Percentiles rank a stretch among this genome's conserved stretches.
Evolutionary conservation across 2,888 invertebrate genomes (phyloP).

Genomic region (Abrostola triplasia): DNA sequence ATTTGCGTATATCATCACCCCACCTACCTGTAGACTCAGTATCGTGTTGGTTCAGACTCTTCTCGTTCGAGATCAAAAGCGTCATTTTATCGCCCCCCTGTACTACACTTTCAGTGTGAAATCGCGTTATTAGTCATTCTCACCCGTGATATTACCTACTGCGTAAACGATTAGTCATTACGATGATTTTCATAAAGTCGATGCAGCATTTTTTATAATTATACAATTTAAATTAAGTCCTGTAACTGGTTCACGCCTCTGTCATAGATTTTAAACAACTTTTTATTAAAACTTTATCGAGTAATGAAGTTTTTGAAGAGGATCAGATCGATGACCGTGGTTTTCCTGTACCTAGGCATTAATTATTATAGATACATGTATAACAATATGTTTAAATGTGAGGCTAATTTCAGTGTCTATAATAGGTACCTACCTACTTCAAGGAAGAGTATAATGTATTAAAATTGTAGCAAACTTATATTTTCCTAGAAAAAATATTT

Average conservation of each 20-base stretch:
- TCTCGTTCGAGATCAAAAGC: conserved; percentile 13
- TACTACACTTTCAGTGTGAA: conserved; percentile 21
- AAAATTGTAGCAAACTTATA: no score
- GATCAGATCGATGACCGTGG: no score
- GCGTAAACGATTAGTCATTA: conserved; percentile 30
- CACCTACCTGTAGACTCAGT: background rate
- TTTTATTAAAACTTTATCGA: no score
- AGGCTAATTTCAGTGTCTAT: background rate
- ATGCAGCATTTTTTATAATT: conserved; percentile 1
- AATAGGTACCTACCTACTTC: no score
- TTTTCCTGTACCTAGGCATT: no score
- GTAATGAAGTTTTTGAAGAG: no score
- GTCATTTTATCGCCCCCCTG: conserved; percentile 15
- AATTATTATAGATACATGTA: background rate
- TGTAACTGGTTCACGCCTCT: background rate
- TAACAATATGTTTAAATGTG: background rate
- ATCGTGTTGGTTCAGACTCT: no score
- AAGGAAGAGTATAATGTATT: no score
- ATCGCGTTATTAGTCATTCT: conserved; percentile 32
- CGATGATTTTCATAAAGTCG: conserved; percentile 22
- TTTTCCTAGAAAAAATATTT: no score
- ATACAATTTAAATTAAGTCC: background rate
- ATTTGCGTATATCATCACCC: background rate
- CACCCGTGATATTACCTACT: conserved; percentile 19
- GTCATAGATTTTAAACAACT: no score